phyloP scores from a whole-genome alignment of 2,888 invertebrate genomes.

The Bugula neritina region DNA sequence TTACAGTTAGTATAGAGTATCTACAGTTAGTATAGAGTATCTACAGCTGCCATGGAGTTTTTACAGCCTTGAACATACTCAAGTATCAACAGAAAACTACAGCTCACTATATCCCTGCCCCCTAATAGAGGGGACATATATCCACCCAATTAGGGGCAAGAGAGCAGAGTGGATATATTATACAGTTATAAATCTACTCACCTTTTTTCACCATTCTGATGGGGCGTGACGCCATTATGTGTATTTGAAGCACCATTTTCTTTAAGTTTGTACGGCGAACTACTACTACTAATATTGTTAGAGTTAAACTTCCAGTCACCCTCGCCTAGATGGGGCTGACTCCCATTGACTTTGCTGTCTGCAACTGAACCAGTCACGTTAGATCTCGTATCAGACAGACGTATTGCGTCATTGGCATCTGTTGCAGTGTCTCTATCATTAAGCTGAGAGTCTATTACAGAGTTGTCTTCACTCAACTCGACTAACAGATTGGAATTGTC shows the following conservation, averaged over 20 bases:
- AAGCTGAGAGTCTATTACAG: neutral
- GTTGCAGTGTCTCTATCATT: neutral
- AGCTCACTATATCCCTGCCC: too few relatives aligned
- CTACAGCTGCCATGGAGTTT: too few relatives aligned
- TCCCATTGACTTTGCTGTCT: neutral
- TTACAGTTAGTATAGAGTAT: too few relatives aligned
- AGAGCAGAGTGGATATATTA: too few relatives aligned
- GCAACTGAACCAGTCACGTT: too few relatives aligned
- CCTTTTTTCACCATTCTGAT: neutral
- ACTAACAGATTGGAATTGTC: constrained; percentile 7
- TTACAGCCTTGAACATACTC: too few relatives aligned
- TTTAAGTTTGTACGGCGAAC: neutral
- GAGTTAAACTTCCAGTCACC: neutral
- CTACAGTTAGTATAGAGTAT: too few relatives aligned
- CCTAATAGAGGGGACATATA: too few relatives aligned
- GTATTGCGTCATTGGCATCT: neutral
- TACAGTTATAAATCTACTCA: neutral
- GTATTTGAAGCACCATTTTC: neutral
- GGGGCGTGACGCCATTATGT: neutral
- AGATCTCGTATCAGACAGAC: neutral
- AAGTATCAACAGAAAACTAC: too few relatives aligned
- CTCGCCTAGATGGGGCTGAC: neutral
- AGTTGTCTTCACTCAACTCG: neutral
- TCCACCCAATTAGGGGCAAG: too few relatives aligned
- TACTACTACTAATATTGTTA: neutral